Evolutionary conservation across 2,113 vertebrate species (phyloP).

Genomic region (Rhinoptilus africanus): DNA sequence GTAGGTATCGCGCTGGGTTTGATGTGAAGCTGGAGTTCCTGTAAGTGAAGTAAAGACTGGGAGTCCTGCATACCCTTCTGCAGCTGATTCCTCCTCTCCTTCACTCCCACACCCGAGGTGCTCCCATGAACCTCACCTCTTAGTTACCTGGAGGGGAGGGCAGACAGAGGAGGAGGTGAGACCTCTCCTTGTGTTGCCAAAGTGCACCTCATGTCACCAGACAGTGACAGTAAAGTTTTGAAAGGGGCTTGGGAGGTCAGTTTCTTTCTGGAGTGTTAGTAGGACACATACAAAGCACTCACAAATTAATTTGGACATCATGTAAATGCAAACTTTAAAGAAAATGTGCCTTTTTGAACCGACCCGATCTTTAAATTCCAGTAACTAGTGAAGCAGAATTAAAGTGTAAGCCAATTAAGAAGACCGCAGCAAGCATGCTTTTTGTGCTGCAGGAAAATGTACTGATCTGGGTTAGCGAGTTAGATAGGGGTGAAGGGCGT

Average conservation of each 20-base stretch:
- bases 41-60: background rate
- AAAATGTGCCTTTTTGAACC: background rate
- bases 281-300: background rate
- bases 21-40: background rate
- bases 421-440: background rate
- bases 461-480: background rate
- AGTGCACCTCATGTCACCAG: background rate
- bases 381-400: background rate
- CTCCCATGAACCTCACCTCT: background rate
- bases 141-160: background rate
- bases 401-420: background rate
- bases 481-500: background rate
- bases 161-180: background rate
- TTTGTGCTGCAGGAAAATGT: background rate
- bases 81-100: background rate
- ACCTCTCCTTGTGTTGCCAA: background rate
- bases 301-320: background rate
- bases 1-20: background rate
- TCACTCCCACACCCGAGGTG: background rate
- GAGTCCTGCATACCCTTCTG: background rate
- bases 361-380: background rate
- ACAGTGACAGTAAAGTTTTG: background rate
- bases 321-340: background rate
- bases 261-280: background rate
- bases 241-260: background rate